Conservation (phyloP, 2,888 invertebrate species). For the Prosopocoilus inquinatus region DNA sequence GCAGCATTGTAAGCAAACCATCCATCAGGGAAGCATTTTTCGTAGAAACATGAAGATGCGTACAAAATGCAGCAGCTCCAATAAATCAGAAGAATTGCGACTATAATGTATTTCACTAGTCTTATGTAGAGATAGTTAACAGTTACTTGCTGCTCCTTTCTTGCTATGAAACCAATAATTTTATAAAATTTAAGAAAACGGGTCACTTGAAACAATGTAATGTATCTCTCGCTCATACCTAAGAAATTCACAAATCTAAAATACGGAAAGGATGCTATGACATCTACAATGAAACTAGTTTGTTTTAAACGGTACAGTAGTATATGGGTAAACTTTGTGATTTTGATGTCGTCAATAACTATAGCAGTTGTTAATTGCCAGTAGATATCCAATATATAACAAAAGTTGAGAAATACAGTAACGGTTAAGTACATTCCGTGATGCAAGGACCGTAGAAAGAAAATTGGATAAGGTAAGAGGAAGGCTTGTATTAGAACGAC, state of each 20-base stretch:
- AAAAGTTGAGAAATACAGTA: conserved; percentile 4
- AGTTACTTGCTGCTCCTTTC: conserved; percentile 12
- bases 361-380: conserved; percentile 15
- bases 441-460: conserved; percentile 11
- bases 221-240: neutral
- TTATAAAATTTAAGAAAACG: conserved; percentile 19
- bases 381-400: conserved; percentile 17
- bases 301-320: conserved; percentile 13
- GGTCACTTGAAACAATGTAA: neutral
- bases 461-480: conserved; percentile 17
- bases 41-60: conserved; percentile 10
- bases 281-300: conserved; percentile 11
- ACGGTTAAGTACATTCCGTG: neutral
- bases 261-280: conserved; percentile 10
- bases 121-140: conserved; percentile 13
- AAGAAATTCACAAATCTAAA: neutral
- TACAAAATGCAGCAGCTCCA: conserved; percentile 13
- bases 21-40: neutral
- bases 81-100: conserved; percentile 8
- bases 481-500: conserved; percentile 8
- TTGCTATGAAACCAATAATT: conserved; percentile 15
- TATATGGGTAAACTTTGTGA: conserved; percentile 10
- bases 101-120: conserved; percentile 16
- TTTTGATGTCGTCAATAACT: conserved; percentile 2
- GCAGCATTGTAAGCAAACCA: conserved; percentile 7